phyloP scores from a whole-genome alignment of 2,797 vertebrate genomes.

The Etheostoma perlongum region DNA sequence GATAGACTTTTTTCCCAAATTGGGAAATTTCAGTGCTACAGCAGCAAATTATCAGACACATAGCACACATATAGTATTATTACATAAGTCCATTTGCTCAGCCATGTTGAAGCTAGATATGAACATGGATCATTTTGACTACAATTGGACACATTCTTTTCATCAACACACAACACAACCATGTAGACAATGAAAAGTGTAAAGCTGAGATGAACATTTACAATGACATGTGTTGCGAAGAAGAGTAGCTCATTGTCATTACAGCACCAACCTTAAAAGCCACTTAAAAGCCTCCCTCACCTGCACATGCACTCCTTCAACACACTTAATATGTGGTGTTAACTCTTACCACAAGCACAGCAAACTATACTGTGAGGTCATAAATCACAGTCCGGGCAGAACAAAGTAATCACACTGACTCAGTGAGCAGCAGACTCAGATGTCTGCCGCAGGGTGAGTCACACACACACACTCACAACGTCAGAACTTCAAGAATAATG shows the following conservation, averaged over 20 bases:
- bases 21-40: no score
- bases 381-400: slow-evolving; percentile 18
- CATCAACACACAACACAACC: neutral
- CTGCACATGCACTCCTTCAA: slow-evolving; percentile 29
- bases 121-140: neutral
- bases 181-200: neutral
- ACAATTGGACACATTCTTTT: neutral
- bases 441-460: slow-evolving; percentile 37
- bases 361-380: slow-evolving; percentile 15
- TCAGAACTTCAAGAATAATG: slow-evolving; percentile 35
- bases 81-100: no score
- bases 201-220: neutral
- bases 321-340: slow-evolving; percentile 36
- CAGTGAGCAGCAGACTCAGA: slow-evolving; percentile 30
- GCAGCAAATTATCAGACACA: no score
- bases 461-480: slow-evolving; percentile 19
- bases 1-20: no score
- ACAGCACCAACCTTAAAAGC: slow-evolving; percentile 1
- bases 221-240: neutral
- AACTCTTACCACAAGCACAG: slow-evolving; percentile 12
- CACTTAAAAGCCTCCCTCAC: slow-evolving; percentile 32
- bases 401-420: slow-evolving; percentile 37
- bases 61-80: no score
- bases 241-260: slow-evolving; percentile 27
- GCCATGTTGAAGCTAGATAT: neutral